phyloP scores from a whole-genome alignment of 2,888 invertebrate species.

The Diarsia mendica region DNA sequence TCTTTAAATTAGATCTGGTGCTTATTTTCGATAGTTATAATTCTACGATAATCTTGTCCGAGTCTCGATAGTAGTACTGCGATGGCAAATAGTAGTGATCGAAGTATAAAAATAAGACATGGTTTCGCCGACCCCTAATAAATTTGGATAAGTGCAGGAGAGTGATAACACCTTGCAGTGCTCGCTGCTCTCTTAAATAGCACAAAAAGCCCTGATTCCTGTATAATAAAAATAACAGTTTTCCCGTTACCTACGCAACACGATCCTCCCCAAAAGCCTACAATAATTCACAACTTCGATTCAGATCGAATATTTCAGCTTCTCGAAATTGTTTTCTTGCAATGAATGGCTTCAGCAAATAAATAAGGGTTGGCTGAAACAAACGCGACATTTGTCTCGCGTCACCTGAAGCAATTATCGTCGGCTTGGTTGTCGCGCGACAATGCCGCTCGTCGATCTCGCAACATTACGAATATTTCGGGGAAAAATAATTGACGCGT shows the following conservation, averaged over 20 bases:
- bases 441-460: constrained; percentile 52
- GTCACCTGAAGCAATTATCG: constrained; percentile 59
- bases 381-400: constrained; percentile 45
- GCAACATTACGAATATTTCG: constrained; percentile 46
- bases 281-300: constrained; percentile 21
- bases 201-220: not conserved
- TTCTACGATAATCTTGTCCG: no score
- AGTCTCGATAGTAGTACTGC: no score
- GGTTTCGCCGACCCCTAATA: not conserved
- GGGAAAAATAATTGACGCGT: constrained; percentile 41
- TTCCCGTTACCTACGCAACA: not conserved
- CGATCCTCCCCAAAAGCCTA: not conserved
- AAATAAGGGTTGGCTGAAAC: constrained; percentile 52
- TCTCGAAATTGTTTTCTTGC: constrained; percentile 36
- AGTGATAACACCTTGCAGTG: no score
- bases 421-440: constrained; percentile 30
- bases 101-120: not conserved
- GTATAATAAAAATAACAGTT: not conserved
- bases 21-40: no score
- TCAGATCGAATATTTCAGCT: constrained; percentile 31
- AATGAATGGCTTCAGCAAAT: constrained; percentile 45
- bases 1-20: no score
- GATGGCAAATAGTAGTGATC: no score
- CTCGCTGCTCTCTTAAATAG: not conserved
- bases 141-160: not conserved